Conservation (phyloP, 2,888 invertebrate genomes). For the Eupeodes latifasciatus region DNA sequence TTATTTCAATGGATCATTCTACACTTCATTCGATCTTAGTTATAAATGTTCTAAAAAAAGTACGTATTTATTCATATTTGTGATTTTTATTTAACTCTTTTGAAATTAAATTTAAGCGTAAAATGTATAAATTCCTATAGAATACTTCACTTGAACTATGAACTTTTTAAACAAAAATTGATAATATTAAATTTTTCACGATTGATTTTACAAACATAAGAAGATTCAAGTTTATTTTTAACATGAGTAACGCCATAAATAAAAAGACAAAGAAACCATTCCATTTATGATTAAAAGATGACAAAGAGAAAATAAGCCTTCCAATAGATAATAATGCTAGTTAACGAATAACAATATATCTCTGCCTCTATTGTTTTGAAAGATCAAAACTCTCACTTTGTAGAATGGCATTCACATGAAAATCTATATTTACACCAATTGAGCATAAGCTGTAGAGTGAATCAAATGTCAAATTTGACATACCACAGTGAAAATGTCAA, state of each 20-base stretch:
- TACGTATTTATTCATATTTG: constrained; percentile 70
- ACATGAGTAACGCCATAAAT: not conserved
- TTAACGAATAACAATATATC: too few species aligned
- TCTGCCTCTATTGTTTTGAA: too few species aligned
- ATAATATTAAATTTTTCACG: not conserved
- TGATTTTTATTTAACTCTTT: constrained; percentile 20
- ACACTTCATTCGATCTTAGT: constrained; percentile 29
- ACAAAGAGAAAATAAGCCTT: not conserved
- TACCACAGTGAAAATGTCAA: too few species aligned
- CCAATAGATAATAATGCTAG: not conserved
- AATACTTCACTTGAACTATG: not conserved
- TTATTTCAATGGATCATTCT: constrained; percentile 53
- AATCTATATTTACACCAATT: too few species aligned
- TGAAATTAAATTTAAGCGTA: not conserved
- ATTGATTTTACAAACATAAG: not conserved
- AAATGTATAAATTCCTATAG: not conserved
- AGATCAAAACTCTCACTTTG: too few species aligned
- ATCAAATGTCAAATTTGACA: too few species aligned
- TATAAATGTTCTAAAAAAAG: constrained; percentile 65
- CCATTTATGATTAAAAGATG: not conserved
- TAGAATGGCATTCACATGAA: too few species aligned
- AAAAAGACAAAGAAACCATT: not conserved
- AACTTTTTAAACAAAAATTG: not conserved
- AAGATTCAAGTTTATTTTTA: not conserved
- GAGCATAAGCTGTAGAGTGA: too few species aligned